Evolutionary conservation across 2,888 invertebrate species (phyloP).

Genomic region (Branchellion lobata): DNA sequence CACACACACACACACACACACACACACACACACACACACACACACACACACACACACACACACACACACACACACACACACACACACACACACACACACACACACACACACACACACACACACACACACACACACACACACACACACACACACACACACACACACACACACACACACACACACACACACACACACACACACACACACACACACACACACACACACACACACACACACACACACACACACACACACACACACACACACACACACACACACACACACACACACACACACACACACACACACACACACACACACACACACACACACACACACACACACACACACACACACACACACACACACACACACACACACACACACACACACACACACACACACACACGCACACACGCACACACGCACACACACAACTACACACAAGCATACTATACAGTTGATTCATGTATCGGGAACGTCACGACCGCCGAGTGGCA

Average conservation of each 20-base stretch:
- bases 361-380: background rate
- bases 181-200: background rate
- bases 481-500: slow-evolving; percentile 18
- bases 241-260: background rate
- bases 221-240: background rate
- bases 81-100: background rate
- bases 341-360: background rate
- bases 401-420: background rate
- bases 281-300: background rate
- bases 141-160: background rate
- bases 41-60: background rate
- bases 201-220: background rate
- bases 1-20: no score
- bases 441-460: background rate
- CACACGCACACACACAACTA: background rate
- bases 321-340: background rate
- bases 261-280: background rate
- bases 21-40: background rate
- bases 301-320: background rate
- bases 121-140: background rate
- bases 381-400: background rate
- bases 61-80: background rate
- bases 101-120: background rate
- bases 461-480: slow-evolving; percentile 10
- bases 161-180: background rate